These are phyloP conservation scores for Seriola aureovittata DNA, from an alignment of 2,113 vertebrate genomes.

Conservation along the genomic window DNA sequence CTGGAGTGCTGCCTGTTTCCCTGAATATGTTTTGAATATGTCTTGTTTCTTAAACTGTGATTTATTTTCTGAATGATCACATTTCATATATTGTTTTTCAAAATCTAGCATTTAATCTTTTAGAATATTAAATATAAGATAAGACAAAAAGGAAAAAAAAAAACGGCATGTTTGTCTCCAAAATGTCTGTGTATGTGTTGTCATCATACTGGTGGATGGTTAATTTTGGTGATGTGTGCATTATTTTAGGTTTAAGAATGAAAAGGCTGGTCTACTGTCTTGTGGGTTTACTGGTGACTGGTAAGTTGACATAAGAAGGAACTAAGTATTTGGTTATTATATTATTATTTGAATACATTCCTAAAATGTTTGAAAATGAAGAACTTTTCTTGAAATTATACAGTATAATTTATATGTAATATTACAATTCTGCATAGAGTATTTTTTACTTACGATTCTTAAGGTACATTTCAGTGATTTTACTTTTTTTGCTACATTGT, in stretches of 20 bases:
- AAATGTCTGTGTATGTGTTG: background rate
- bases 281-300: conserved; percentile 10
- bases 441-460: too few species aligned
- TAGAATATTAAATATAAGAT: too few species aligned
- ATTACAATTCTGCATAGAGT: too few species aligned
- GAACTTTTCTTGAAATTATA: background rate
- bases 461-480: too few species aligned
- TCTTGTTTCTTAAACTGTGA: background rate
- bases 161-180: background rate
- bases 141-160: too few species aligned
- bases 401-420: background rate
- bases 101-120: background rate
- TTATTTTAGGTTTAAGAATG: conserved; percentile 28
- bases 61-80: background rate
- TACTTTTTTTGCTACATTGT: too few species aligned
- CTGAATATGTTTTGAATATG: background rate
- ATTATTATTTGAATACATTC: background rate
- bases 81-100: background rate
- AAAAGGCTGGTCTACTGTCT: conserved; percentile 5
- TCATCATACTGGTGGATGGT: background rate
- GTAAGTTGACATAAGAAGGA: conserved; percentile 4
- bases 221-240: background rate
- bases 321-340: background rate
- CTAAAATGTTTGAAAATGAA: background rate
- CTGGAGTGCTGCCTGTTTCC: background rate